These are phyloP conservation scores for Manduca sexta DNA, from an alignment of 1,140 invertebrate genomes.

Conservation along the genomic window DNA sequence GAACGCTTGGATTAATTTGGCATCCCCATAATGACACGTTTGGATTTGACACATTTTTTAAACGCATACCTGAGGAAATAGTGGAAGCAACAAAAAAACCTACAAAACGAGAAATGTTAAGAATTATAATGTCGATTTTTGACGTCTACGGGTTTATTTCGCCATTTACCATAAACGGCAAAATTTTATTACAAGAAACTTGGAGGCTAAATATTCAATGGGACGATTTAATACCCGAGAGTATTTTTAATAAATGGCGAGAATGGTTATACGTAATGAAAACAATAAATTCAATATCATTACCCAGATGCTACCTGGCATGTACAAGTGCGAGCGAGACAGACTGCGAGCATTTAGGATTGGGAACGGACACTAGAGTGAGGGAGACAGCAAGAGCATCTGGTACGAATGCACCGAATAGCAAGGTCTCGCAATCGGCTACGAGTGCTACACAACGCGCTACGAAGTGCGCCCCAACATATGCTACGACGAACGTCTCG, in stretches of 20 bases:
- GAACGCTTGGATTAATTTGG: constrained; percentile 29
- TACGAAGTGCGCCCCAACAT: constrained; percentile 1
- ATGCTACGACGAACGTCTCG: constrained; percentile 4
- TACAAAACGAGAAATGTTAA: constrained; percentile 22
- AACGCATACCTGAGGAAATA: constrained; percentile 15
- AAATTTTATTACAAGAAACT: constrained; percentile 14
- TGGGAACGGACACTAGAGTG: neutral
- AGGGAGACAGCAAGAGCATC: neutral
- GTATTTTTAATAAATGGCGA: constrained; percentile 10
- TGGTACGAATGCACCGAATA: neutral
- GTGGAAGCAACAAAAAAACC: constrained; percentile 12
- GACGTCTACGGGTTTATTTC: constrained; percentile 15
- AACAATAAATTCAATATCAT: neutral
- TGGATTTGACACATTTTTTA: constrained; percentile 18
- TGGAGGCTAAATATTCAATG: constrained; percentile 12
- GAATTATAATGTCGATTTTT: constrained; percentile 18
- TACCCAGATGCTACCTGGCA: constrained; percentile 9
- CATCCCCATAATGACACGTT: constrained; percentile 17
- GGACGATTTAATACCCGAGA: constrained; percentile 8
- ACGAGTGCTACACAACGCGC: neutral
- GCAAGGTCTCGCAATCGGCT: neutral
- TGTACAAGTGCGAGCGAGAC: constrained; percentile 7
- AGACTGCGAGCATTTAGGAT: constrained; percentile 3
- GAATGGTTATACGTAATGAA: constrained; percentile 11
- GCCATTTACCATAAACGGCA: constrained; percentile 16